These are phyloP conservation scores for Coenonympha glycerion DNA, from an alignment of 2,888 invertebrate species.

Conservation along the genomic window DNA sequence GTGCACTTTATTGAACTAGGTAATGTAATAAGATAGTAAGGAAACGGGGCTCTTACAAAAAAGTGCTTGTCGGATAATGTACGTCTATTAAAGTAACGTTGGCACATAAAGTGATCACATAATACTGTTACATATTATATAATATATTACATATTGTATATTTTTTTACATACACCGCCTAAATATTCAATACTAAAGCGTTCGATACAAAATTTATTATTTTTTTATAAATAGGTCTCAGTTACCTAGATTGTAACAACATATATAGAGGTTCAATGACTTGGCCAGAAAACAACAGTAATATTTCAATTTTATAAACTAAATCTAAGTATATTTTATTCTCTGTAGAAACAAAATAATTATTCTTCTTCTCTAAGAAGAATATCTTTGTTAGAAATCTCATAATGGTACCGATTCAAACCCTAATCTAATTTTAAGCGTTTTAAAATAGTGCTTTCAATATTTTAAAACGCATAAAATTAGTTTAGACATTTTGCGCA, in stretches of 20 bases:
- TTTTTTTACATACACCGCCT: slow-evolving; percentile 30
- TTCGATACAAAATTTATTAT: slow-evolving; percentile 13
- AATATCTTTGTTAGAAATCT: too few species aligned
- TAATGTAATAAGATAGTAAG: background rate
- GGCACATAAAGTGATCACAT: slow-evolving; percentile 70
- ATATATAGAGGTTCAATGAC: too few species aligned
- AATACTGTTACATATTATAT: slow-evolving; percentile 45
- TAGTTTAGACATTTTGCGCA: too few species aligned
- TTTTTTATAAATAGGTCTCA: slow-evolving; percentile 6
- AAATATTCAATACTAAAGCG: slow-evolving; percentile 23
- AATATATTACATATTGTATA: slow-evolving; percentile 46
- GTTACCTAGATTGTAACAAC: background rate
- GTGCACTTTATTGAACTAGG: background rate
- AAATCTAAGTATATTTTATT: too few species aligned
- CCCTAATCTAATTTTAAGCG: too few species aligned
- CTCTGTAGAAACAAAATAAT: too few species aligned
- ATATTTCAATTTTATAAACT: too few species aligned
- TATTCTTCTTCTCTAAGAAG: too few species aligned
- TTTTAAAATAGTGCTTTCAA: too few species aligned
- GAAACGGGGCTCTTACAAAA: slow-evolving; percentile 39
- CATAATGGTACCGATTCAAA: too few species aligned
- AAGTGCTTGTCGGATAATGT: slow-evolving; percentile 40
- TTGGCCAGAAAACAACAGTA: too few species aligned
- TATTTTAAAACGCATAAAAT: too few species aligned
- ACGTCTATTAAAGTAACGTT: slow-evolving; percentile 63